These are phyloP conservation scores for Pampusana beccarii DNA, from an alignment of 2,113 vertebrate genomes.

Conservation along the genomic window DNA sequence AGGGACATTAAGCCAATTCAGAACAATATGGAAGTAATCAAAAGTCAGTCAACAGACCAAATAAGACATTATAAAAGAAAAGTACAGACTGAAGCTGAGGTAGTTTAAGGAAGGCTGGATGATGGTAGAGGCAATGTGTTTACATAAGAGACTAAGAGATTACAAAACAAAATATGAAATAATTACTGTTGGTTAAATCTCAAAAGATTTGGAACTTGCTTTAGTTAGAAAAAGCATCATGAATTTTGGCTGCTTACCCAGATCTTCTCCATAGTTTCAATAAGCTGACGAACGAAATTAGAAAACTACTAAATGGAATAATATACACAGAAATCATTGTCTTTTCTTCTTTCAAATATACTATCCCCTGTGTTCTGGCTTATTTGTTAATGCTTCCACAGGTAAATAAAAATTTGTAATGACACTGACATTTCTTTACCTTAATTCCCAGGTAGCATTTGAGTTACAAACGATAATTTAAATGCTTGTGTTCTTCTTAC, in stretches of 20 bases:
- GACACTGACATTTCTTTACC: not conserved
- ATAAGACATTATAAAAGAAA: conserved; percentile 63
- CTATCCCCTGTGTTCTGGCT: not conserved
- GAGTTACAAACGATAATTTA: not conserved
- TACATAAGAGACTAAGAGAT: conserved; percentile 24
- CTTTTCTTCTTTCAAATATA: not conserved
- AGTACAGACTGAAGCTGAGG: conserved; percentile 1
- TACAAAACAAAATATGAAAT: conserved; percentile 43
- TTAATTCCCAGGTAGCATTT: not conserved
- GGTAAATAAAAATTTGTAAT: not conserved
- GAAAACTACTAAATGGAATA: not conserved
- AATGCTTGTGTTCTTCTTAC: not conserved
- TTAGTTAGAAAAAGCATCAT: not conserved
- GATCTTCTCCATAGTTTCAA: not conserved
- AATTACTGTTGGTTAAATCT: conserved; percentile 38
- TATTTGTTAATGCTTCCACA: not conserved
- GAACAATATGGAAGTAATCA: conserved; percentile 73
- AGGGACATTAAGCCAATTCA: conserved; percentile 64
- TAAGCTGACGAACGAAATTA: not conserved
- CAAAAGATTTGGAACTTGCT: not conserved
- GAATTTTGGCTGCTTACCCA: not conserved
- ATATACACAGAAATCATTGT: not conserved
- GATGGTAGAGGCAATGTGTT: conserved; percentile 23
- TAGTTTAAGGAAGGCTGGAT: conserved; percentile 28
- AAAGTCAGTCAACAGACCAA: conserved; percentile 65